phyloP scores from a whole-genome alignment of 2,888 invertebrate genomes.

The Tiphia femorata region DNA sequence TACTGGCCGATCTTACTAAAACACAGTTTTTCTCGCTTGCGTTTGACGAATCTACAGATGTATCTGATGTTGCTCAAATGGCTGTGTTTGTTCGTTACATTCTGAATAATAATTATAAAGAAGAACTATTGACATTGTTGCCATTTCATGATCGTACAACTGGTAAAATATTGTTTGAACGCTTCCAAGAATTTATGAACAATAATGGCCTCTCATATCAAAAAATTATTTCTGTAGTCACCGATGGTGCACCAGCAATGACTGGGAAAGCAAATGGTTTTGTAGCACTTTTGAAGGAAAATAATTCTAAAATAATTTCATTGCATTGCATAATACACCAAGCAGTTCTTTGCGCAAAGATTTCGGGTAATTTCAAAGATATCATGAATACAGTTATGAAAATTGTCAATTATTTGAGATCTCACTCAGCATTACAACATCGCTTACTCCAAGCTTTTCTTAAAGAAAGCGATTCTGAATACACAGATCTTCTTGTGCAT shows the following conservation, averaged over 20 bases:
- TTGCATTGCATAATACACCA: too few species aligned
- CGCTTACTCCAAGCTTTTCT: too few species aligned
- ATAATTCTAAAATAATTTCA: slow-evolving; percentile 4
- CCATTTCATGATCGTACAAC: slow-evolving; percentile 11
- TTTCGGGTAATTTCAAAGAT: too few species aligned
- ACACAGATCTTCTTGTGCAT: too few species aligned
- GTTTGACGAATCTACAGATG: slow-evolving; percentile 7
- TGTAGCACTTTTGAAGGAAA: slow-evolving; percentile 8
- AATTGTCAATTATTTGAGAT: too few species aligned
- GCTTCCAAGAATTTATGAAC: slow-evolving; percentile 10
- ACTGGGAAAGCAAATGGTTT: slow-evolving; percentile 4
- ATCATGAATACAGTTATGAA: too few species aligned
- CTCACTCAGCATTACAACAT: too few species aligned
- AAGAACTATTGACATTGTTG: slow-evolving; percentile 6
- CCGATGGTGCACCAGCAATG: slow-evolving; percentile 5
- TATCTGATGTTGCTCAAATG: slow-evolving; percentile 10
- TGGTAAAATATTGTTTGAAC: slow-evolving; percentile 11
- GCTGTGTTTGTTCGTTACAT: slow-evolving; percentile 8
- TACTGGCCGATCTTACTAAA: slow-evolving; percentile 4
- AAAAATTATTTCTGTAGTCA: slow-evolving; percentile 6
- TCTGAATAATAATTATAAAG: slow-evolving; percentile 6
- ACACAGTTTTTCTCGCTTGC: slow-evolving; percentile 6
- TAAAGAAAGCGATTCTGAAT: too few species aligned
- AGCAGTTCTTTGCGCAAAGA: too few species aligned
- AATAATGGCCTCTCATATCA: slow-evolving; percentile 6